A percentile compares a stretch with the other conserved stretches of the same genome.
Evolutionary conservation across 2,113 vertebrate species (phyloP).

Genomic region (Scomber japonicus): DNA sequence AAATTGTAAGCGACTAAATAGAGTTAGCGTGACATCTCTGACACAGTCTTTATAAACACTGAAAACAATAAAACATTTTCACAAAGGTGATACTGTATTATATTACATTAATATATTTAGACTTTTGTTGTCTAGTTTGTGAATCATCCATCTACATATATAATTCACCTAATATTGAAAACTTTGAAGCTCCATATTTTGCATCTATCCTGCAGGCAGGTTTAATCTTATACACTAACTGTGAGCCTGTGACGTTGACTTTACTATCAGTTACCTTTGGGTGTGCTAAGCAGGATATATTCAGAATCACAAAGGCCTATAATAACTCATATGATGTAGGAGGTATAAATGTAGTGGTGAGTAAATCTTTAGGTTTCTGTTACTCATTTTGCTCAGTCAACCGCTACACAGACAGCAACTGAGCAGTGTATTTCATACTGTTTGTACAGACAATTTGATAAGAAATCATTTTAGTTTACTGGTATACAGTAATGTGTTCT

Average conservation of each 20-base stretch:
- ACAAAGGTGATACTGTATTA: too few relatives aligned
- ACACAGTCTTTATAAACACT: not conserved
- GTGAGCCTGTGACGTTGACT: not conserved
- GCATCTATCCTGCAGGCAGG: not conserved
- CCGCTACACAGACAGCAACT: not conserved
- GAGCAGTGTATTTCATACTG: not conserved
- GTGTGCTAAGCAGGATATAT: slow-evolving; percentile 4
- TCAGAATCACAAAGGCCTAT: not conserved
- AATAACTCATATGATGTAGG: not conserved
- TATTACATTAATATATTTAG: not conserved
- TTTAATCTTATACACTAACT: not conserved
- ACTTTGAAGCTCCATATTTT: slow-evolving; percentile 4
- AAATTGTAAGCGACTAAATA: not conserved
- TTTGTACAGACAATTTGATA: not conserved
- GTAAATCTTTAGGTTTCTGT: slow-evolving; percentile 17
- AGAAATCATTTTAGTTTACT: not conserved
- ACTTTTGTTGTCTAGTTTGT: not conserved
- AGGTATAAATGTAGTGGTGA: not conserved
- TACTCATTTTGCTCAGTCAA: not conserved
- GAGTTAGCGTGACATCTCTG: not conserved
- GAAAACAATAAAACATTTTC: not conserved
- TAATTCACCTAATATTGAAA: not conserved
- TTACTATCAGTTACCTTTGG: slow-evolving; percentile 2
- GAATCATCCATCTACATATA: not conserved
- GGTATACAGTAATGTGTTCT: not conserved